Base-by-base conservation (phyloP, 2,113 vertebrate species). In the Lepus timidus region DNA sequence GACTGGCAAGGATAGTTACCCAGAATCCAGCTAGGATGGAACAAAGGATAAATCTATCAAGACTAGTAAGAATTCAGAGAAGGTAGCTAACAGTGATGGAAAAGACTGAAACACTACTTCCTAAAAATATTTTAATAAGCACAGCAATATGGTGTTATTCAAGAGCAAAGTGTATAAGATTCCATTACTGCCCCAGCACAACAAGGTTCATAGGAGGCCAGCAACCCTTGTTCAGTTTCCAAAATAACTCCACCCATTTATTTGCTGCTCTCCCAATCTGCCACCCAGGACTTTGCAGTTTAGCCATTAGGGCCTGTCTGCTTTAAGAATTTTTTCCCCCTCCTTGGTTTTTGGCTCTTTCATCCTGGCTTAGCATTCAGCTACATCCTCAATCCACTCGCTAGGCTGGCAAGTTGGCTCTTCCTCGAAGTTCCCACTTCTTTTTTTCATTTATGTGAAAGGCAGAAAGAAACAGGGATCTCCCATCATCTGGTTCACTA, bases 141-240 rank as follows among this genome's bases (percentile, higher is more conserved):
- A 93, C 10, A 65, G 62, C 71, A 88, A 52, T 31, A n/a, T 13
- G 25, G 33, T 49, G 9, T 33, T 82, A 71, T 33, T 67, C 3
- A 55, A 65, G 3, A 90, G 33, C 39, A 52, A 91, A 62, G 49
- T 88, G 9, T n/a, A 12, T 1, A 74, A 79, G 70, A 89, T 91
- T 31, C 10, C 73, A 85, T 44, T 71, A 80, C 73, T 88, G 16
- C 61, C n/a, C 20, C 10, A 80, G 81, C 51, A 68, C 44, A 62
- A 51, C 20, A 84, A 23, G 17, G 44, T 79, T 33, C 65, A 79
- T 20, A 84, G 67, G 25, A 84, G 58, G 33, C 25, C 52, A 93
- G 65, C 39, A 92, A 93, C 55, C 33, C 19, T 76, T 80, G 52
- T 22, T 90, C 52, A 71, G 7, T 83, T 96, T 92, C 44, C 44